These are phyloP conservation scores for Percopsis omiscomaycus DNA, from an alignment of 2,797 vertebrate species.

Conservation along the genomic window DNA sequence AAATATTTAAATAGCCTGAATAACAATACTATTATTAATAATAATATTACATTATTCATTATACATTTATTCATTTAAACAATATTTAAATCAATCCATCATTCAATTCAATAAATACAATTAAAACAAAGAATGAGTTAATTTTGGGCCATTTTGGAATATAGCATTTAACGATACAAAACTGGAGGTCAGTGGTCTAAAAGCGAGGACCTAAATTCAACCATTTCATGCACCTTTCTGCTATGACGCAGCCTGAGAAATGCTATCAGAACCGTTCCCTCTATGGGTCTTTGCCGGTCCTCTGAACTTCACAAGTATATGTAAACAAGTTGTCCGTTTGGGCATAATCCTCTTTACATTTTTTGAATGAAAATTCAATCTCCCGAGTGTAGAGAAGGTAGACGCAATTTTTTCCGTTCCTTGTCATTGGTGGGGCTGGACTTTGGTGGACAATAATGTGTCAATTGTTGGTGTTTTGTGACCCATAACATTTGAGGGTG, in stretches of 20 bases:
- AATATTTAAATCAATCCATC: too few relatives aligned
- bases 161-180: too few relatives aligned
- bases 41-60: not conserved
- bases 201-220: not conserved
- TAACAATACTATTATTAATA: not conserved
- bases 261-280: constrained; percentile 60
- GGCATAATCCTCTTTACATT: constrained; percentile 88
- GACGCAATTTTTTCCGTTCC: constrained; percentile 75
- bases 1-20: too few relatives aligned
- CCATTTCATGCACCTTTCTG: not conserved
- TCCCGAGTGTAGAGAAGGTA: constrained; percentile 87
- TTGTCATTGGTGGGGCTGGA: constrained; percentile 89
- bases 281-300: constrained; percentile 69
- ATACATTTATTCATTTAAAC: too few relatives aligned
- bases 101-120: too few relatives aligned
- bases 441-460: constrained; percentile 97
- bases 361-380: constrained; percentile 88
- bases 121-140: too few relatives aligned
- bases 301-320: constrained; percentile 88
- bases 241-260: constrained; percentile 17
- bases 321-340: constrained; percentile 90
- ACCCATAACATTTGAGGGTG: constrained; percentile 99
- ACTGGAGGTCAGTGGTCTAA: constrained; percentile 7
- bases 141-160: too few relatives aligned
- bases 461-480: constrained; percentile 99